These are phyloP conservation scores for Exaiptasia diaphana DNA, from an alignment of 64 coral and sea anemone species.

Conservation along the genomic window DNA sequence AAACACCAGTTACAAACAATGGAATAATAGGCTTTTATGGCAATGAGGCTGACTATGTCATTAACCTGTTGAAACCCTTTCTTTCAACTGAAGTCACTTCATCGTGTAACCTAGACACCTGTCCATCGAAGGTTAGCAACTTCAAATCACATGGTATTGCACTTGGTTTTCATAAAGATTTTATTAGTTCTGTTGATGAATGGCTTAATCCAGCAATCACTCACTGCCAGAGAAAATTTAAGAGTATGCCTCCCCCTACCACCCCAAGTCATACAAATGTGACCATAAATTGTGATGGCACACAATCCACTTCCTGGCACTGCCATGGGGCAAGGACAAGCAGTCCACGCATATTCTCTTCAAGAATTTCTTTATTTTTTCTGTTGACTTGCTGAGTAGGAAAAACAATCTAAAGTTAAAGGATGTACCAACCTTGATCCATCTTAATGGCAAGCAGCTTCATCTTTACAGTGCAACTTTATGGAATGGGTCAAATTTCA, in stretches of 20 bases:
- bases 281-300: neutral
- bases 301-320: constrained; percentile 8
- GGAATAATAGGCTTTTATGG: constrained; percentile 29
- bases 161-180: neutral
- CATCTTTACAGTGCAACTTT: constrained; percentile 13
- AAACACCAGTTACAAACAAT: neutral
- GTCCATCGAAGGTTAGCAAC: neutral
- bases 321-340: neutral
- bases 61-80: neutral
- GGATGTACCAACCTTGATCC: neutral
- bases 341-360: constrained; percentile 1
- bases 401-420: neutral
- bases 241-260: neutral
- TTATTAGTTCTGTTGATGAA: neutral
- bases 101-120: neutral
- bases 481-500: constrained; percentile 51
- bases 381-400: constrained; percentile 59
- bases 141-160: neutral
- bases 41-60: constrained; percentile 23
- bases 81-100: constrained; percentile 2
- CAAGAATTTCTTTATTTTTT: constrained; percentile 60
- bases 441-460: neutral
- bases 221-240: constrained; percentile 5
- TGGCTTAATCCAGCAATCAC: constrained; percentile 3
- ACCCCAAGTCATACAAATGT: neutral